Evolutionary conservation across 1,140 invertebrate species (phyloP).

Genomic region (Drosophila bipectinata): DNA sequence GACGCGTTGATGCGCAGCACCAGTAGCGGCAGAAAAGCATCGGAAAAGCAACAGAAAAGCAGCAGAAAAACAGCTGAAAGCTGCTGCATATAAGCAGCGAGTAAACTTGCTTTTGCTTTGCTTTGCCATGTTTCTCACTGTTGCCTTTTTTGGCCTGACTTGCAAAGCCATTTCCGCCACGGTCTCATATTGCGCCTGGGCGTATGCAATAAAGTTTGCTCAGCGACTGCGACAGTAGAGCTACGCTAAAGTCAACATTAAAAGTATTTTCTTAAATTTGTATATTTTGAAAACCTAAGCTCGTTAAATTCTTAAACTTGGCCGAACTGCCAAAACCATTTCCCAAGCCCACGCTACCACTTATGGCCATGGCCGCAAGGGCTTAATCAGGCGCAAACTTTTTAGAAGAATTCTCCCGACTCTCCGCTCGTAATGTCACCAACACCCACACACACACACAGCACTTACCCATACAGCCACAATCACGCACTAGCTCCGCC

Average conservation of each 20-base stretch:
- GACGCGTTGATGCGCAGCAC: conserved; percentile 64
- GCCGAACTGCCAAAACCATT: background rate
- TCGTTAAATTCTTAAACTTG: background rate
- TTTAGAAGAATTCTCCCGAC: conserved; percentile 44
- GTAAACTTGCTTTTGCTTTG: conserved; percentile 63
- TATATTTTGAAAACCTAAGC: background rate
- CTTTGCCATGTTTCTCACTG: conserved; percentile 19
- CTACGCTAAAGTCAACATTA: conserved; percentile 12
- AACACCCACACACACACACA: conserved; percentile 21
- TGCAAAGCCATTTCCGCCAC: conserved; percentile 65
- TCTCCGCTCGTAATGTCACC: conserved; percentile 25
- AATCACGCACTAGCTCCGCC: conserved; percentile 10
- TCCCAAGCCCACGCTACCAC: conserved; percentile 2
- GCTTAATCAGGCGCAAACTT: conserved; percentile 57
- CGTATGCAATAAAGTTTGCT: conserved; percentile 70
- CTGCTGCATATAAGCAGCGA: conserved; percentile 10
- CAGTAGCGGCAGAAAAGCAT: background rate
- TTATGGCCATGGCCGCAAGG: conserved; percentile 40
- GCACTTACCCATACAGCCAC: conserved; percentile 6
- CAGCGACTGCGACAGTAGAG: conserved; percentile 25
- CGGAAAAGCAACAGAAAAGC: background rate
- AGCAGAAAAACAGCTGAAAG: background rate
- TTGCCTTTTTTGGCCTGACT: conserved; percentile 43
- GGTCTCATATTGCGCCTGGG: conserved; percentile 61
- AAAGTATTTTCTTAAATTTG: background rate